Conservation (phyloP, 2,797 vertebrate species). For the Sebastes alutus region DNA sequence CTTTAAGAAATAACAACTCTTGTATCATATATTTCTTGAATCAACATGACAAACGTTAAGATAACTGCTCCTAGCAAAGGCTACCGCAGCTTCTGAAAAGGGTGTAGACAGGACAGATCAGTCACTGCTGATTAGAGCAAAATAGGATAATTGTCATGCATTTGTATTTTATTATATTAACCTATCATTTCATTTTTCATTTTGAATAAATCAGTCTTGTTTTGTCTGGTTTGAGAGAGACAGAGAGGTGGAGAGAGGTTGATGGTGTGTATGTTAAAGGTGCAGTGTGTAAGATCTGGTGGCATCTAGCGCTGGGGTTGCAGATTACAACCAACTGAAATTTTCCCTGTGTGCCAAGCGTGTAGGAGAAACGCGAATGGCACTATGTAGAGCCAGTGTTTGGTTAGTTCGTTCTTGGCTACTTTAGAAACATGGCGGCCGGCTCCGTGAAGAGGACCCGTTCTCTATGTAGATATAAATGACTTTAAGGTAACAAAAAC, state of each 20-base stretch:
- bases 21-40: not conserved
- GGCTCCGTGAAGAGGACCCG: not conserved
- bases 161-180: not conserved
- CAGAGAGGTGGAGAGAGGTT: not conserved
- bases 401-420: not conserved
- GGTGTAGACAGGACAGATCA: not conserved
- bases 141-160: not conserved
- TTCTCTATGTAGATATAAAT: not conserved
- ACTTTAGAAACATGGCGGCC: not conserved
- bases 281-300: too few species aligned
- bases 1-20: not conserved
- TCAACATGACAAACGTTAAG: not conserved
- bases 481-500: not conserved
- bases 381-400: not conserved
- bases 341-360: not conserved
- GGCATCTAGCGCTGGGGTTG: too few species aligned
- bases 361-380: too few species aligned
- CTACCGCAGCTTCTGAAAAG: not conserved
- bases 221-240: not conserved
- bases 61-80: not conserved
- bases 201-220: not conserved
- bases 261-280: not conserved
- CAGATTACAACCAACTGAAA: not conserved
- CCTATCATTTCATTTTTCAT: not conserved
- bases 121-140: not conserved